Evolutionary conservation across 2,888 invertebrate genomes (phyloP).

Genomic region (Anticlea derivata): DNA sequence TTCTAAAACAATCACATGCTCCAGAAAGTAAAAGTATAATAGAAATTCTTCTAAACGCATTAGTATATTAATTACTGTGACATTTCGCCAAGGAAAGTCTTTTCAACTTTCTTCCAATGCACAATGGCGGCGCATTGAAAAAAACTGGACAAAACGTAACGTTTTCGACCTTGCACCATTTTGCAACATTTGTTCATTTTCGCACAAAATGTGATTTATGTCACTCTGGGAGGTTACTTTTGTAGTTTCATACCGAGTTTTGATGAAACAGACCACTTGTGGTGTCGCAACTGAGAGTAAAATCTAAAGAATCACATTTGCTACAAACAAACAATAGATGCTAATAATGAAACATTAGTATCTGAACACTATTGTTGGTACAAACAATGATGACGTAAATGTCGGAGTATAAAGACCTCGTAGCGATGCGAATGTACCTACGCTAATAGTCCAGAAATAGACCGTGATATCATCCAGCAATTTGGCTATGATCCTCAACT

Average conservation of each 20-base stretch:
- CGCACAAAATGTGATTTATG: slow-evolving; percentile 76
- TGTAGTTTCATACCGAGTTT: slow-evolving; percentile 59
- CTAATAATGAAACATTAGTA: slow-evolving; percentile 61
- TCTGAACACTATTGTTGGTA: slow-evolving; percentile 50
- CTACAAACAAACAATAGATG: slow-evolving; percentile 48
- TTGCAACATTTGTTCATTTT: slow-evolving; percentile 76
- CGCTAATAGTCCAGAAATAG: slow-evolving; percentile 67
- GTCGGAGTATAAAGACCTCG: slow-evolving; percentile 65
- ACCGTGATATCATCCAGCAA: slow-evolving; percentile 70
- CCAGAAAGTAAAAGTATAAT: slow-evolving; percentile 76
- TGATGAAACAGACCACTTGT: slow-evolving; percentile 71
- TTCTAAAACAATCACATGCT: slow-evolving; percentile 62
- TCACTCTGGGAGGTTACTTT: slow-evolving; percentile 53
- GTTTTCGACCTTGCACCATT: slow-evolving; percentile 67
- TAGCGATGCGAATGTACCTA: slow-evolving; percentile 57
- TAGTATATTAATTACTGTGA: slow-evolving; percentile 75
- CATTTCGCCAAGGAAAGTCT: slow-evolving; percentile 65
- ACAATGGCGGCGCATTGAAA: slow-evolving; percentile 57
- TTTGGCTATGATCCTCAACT: slow-evolving; percentile 44
- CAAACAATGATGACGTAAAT: slow-evolving; percentile 54
- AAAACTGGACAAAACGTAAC: slow-evolving; percentile 47
- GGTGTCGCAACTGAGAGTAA: slow-evolving; percentile 64
- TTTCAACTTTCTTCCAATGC: slow-evolving; percentile 57
- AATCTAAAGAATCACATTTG: slow-evolving; percentile 53
- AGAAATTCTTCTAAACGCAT: slow-evolving; percentile 55